Evolutionary conservation across 2,888 invertebrate genomes (phyloP).

Genomic region (Tipula helvola): DNA sequence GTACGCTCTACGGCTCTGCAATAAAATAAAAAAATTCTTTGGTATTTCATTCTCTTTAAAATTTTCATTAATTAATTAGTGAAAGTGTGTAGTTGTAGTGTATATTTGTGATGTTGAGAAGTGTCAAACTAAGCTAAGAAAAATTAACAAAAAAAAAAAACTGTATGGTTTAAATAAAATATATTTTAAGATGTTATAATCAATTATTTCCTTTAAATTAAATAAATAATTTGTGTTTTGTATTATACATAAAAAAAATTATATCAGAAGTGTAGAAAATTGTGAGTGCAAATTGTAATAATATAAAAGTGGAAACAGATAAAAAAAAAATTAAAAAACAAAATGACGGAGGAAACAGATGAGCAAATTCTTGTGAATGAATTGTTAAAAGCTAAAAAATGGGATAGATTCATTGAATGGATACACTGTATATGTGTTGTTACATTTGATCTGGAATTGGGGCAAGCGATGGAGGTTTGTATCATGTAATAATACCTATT

Average conservation of each 20-base stretch:
- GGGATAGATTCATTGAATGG: conserved; percentile 83
- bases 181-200: neutral
- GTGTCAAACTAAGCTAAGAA: neutral
- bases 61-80: neutral
- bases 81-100: neutral
- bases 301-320: neutral
- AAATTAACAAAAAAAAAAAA: neutral
- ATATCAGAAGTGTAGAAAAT: neutral
- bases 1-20: neutral
- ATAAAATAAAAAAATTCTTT: neutral
- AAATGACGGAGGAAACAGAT: neutral
- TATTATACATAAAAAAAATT: neutral
- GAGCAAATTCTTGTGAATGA: conserved; percentile 7
- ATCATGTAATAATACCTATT: neutral
- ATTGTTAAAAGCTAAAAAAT: conserved; percentile 25
- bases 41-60: neutral
- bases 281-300: neutral
- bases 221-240: neutral
- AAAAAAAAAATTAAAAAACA: neutral
- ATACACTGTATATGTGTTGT: conserved; percentile 96
- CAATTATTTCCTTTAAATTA: neutral
- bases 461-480: conserved; percentile 88
- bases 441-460: conserved; percentile 96
- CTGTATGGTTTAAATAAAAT: neutral
- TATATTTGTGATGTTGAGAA: neutral